These are phyloP conservation scores for Tragopan temminckii DNA, from an alignment of 2,797 vertebrate species.

Conservation along the genomic window DNA sequence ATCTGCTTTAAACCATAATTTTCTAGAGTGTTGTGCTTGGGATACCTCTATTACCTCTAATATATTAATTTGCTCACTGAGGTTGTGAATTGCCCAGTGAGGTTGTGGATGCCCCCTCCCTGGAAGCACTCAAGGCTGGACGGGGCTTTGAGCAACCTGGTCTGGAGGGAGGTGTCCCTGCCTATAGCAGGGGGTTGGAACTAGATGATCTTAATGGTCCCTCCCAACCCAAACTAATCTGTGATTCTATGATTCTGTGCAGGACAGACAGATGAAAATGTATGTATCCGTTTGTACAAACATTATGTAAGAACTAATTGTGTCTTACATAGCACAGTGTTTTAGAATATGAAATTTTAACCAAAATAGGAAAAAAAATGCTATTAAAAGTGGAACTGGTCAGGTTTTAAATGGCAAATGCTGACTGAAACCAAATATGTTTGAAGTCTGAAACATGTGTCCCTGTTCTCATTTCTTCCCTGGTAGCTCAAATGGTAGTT, in stretches of 20 bases:
- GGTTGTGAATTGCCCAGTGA: too few relatives aligned
- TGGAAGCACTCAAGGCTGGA: too few relatives aligned
- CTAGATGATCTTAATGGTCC: too few relatives aligned
- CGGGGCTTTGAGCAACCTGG: too few relatives aligned
- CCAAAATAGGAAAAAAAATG: not conserved
- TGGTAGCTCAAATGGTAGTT: not conserved
- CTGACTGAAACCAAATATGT: not conserved
- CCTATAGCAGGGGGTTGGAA: too few relatives aligned
- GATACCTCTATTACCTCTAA: not conserved
- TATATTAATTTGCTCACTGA: not conserved
- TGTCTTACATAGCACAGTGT: not conserved
- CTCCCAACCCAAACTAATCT: too few relatives aligned
- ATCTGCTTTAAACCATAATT: not conserved
- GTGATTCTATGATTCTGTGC: too few relatives aligned
- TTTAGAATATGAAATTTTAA: not conserved
- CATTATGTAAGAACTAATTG: not conserved
- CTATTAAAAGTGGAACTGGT: not conserved
- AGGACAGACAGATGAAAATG: not conserved
- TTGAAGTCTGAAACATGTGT: not conserved
- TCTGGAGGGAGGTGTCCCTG: too few relatives aligned
- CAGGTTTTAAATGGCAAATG: not conserved
- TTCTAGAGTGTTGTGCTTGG: not conserved
- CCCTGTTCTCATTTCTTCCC: not conserved
- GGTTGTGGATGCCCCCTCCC: too few relatives aligned
- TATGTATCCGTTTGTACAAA: not conserved